phyloP scores from a whole-genome alignment of 2,888 invertebrate species.

The Halictus quadricinctus region DNA sequence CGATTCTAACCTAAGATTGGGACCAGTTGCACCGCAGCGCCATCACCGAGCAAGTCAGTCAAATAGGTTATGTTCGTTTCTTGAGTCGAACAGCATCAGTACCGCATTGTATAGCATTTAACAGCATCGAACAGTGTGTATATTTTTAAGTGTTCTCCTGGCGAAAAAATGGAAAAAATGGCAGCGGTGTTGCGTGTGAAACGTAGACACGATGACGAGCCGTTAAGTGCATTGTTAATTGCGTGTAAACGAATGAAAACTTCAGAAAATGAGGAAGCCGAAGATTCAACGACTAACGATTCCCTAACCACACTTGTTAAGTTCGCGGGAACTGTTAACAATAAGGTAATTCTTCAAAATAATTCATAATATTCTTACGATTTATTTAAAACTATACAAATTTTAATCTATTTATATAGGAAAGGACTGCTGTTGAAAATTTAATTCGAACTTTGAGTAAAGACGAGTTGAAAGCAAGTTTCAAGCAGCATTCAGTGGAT shows the following conservation, averaged over 20 bases:
- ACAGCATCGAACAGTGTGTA: too few relatives aligned
- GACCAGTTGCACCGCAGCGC: not conserved
- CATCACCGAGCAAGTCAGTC: not conserved
- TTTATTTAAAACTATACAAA: constrained; percentile 63
- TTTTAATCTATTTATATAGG: constrained; percentile 76
- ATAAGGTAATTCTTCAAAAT: constrained; percentile 83
- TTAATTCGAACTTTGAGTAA: constrained; percentile 82
- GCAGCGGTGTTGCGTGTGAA: constrained; percentile 89
- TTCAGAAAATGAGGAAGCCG: constrained; percentile 74
- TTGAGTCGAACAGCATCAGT: too few relatives aligned
- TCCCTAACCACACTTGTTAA: constrained; percentile 86
- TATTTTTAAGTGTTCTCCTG: not conserved
- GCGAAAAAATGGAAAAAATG: constrained; percentile 74
- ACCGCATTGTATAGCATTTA: too few relatives aligned
- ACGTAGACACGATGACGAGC: constrained; percentile 88
- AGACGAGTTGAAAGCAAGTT: constrained; percentile 83
- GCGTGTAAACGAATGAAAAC: constrained; percentile 88
- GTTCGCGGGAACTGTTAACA: constrained; percentile 88
- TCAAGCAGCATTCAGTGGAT: constrained; percentile 83
- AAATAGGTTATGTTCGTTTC: not conserved
- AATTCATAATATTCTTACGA: constrained; percentile 60
- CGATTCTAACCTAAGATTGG: constrained; percentile 51
- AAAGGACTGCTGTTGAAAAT: constrained; percentile 76
- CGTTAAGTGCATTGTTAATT: constrained; percentile 88
- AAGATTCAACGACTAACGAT: constrained; percentile 80